Evolutionary conservation across 2,888 invertebrate genomes (phyloP), one percentile per base, ranked within the genome.

Genomic region (Abrostola triplasia): DNA sequence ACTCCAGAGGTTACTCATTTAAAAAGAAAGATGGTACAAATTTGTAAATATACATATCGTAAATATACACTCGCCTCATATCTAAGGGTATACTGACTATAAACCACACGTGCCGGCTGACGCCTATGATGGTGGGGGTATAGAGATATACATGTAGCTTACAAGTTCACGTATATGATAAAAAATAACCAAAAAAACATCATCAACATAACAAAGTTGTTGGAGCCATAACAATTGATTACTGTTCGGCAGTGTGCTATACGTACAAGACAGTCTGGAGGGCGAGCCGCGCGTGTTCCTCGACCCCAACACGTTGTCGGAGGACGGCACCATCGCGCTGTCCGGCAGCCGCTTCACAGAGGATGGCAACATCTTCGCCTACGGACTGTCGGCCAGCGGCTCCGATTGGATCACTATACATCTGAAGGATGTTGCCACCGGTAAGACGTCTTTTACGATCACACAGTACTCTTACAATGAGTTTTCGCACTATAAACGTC

Each of bases 321-420:
- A 97, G 9, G 99, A 99, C 94, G 99, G 98, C 47, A 98, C 98
- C 1, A 95, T 98, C 57, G 97, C 98, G 5, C 93, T 99, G 50
- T 95, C 96, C 0, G 96, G 96, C 69, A 96, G 96, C 51, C 94
- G 96, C 37, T 99, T 98, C 92, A 98, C 98, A 0, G 97, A 99
- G 82, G 97, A 99, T 93, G 99, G 99, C 11, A 95, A 96, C 82
- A 96, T 96, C 36, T 97, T 98, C 92, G 99, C 99, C 0, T 99
- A 99, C 92, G 98, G 98, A 0, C 94, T 99, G 1, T 98, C 98
- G 76, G 96, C 96, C 68, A 98, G 98, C 89, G 99, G 99, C 0
- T 99, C 99, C 1, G 99, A 99, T 90, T 99, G 99, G 99, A 96
- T 97, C 75, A 98, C 97, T 55, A 98, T 99, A 82, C 97, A 97